Evolutionary conservation across 2,797 vertebrate genomes (phyloP).

Genomic region (Urophycis tenuis): DNA sequence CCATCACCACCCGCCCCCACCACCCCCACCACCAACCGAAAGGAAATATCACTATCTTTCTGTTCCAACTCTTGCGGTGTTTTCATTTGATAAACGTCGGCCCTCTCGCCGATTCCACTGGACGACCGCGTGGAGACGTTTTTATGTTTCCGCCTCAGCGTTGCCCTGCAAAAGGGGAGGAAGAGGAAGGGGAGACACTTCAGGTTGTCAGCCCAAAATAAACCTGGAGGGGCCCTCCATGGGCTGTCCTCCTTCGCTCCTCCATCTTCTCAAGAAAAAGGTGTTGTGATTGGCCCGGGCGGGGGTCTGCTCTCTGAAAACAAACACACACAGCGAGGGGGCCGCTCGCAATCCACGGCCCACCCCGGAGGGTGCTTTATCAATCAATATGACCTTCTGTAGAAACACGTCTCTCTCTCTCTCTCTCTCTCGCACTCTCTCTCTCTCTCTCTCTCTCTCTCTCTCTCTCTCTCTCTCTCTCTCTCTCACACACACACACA

Average conservation of each 20-base stretch:
- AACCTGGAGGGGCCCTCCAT: constrained; percentile 44
- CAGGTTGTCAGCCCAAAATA: constrained; percentile 20
- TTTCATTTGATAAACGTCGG: too few relatives aligned
- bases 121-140: too few relatives aligned
- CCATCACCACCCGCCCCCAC: neutral
- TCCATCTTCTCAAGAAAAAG: constrained; percentile 41
- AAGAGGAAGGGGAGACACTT: constrained; percentile 28
- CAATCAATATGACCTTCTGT: constrained; percentile 68
- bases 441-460: constrained; percentile 31
- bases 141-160: neutral
- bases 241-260: constrained; percentile 65
- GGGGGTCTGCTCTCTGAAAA: constrained; percentile 55
- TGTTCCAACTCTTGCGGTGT: constrained; percentile 26
- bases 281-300: constrained; percentile 54
- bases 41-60: neutral
- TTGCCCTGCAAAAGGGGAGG: constrained; percentile 16
- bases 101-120: too few relatives aligned
- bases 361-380: constrained; percentile 56
- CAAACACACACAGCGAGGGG: constrained; percentile 51
- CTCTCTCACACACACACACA: constrained; percentile 29
- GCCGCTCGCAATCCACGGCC: constrained; percentile 40
- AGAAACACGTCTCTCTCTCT: constrained; percentile 14
- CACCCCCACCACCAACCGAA: neutral
- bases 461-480: constrained; percentile 24
- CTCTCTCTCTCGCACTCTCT: constrained; percentile 30